phyloP scores from a whole-genome alignment of 2,797 vertebrate species.

The Eulemur coronatus region DNA sequence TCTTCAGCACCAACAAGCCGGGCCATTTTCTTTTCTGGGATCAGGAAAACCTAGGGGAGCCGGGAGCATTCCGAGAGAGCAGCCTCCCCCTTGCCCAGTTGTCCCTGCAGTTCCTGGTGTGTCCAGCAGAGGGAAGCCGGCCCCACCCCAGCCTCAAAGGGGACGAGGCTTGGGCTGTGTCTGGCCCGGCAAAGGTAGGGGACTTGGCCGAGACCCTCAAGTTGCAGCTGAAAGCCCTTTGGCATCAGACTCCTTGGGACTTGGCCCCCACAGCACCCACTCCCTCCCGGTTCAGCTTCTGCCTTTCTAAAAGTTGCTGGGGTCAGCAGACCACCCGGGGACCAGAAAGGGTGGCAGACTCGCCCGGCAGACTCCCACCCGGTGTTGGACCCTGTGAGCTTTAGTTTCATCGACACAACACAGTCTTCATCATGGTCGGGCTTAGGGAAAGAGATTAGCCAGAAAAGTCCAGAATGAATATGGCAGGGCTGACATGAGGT shows the following conservation, averaged over 20 bases:
- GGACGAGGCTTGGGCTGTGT: rapidly evolving
- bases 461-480: too few relatives aligned
- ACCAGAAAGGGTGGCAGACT: background rate
- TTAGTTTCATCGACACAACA: background rate
- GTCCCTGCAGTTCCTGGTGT: background rate
- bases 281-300: background rate
- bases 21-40: background rate
- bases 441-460: background rate
- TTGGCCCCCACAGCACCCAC: too few relatives aligned
- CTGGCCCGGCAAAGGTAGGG: rapidly evolving
- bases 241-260: background rate
- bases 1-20: background rate
- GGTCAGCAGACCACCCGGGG: background rate
- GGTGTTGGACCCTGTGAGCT: background rate
- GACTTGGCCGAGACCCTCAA: background rate
- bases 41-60: background rate
- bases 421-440: background rate
- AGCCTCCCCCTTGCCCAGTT: rapidly evolving
- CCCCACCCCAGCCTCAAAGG: background rate
- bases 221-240: background rate
- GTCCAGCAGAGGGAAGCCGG: constrained; percentile 33
- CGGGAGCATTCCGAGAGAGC: rapidly evolving
- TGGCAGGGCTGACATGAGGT: background rate
- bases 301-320: background rate
- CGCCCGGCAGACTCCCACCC: rapidly evolving